These are phyloP conservation scores for Ceyx erithaca DNA, from an alignment of 2,797 vertebrate species.

Conservation along the genomic window DNA sequence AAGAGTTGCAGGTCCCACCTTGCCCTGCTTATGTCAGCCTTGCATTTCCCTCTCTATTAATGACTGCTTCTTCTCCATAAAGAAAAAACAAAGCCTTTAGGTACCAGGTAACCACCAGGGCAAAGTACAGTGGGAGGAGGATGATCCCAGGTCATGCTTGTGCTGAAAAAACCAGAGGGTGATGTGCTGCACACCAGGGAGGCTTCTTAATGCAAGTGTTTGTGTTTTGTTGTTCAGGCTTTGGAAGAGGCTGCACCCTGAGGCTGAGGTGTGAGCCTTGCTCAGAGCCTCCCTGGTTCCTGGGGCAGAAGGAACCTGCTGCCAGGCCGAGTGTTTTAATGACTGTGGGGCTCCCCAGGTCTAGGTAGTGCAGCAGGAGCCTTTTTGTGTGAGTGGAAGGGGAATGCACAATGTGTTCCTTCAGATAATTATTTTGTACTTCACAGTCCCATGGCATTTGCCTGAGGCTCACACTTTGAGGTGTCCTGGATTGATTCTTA, in stretches of 20 bases:
- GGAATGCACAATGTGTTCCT: background rate
- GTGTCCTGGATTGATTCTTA: background rate
- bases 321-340: too few relatives aligned
- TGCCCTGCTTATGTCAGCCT: background rate
- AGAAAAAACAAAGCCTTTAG: background rate
- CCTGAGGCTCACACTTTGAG: background rate
- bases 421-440: background rate
- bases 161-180: background rate
- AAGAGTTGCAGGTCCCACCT: background rate
- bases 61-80: background rate
- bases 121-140: background rate
- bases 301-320: fast-evolving
- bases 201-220: background rate
- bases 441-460: background rate
- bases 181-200: background rate
- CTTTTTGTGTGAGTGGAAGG: background rate
- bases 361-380: background rate
- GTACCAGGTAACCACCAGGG: background rate
- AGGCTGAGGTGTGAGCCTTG: background rate
- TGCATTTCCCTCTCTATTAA: background rate
- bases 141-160: background rate
- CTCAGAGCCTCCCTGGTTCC: too few relatives aligned
- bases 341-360: background rate
- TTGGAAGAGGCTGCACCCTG: background rate
- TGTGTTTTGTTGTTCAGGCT: background rate